A percentile compares a stretch with the other conserved stretches of the same genome.
phyloP scores from a whole-genome alignment of 35 echinoderm and acorn worm genomes.

The Anneissia japonica region DNA sequence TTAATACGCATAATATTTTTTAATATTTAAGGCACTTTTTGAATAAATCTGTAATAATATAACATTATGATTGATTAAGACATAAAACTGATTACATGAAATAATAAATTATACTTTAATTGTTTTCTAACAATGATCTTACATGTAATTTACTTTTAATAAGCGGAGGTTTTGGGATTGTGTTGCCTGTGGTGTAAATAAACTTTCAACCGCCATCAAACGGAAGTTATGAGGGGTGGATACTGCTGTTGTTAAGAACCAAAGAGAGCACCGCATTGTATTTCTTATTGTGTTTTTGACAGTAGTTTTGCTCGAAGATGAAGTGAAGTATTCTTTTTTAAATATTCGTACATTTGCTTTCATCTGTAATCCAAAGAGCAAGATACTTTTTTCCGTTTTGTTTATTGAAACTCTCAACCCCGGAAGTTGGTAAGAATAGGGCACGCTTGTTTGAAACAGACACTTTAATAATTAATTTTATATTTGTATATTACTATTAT shows the following conservation, averaged over 20 bases:
- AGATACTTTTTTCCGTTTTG: neutral
- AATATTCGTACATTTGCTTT: neutral
- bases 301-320: neutral
- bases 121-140: neutral
- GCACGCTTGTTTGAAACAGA: neutral
- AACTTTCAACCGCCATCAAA: constrained; percentile 1
- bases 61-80: neutral
- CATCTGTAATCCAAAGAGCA: neutral
- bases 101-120: neutral
- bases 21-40: neutral
- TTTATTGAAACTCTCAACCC: neutral
- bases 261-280: neutral
- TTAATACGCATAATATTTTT: neutral
- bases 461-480: neutral
- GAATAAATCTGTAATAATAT: neutral
- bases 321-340: neutral
- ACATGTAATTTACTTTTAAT: neutral
- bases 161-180: neutral
- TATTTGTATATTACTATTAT: neutral
- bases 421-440: neutral
- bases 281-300: neutral
- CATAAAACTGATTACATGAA: neutral
- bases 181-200: neutral
- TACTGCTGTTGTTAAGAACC: neutral
- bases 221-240: neutral